phyloP scores from a whole-genome alignment of 2,888 invertebrate species.

The Gibbula magus region DNA sequence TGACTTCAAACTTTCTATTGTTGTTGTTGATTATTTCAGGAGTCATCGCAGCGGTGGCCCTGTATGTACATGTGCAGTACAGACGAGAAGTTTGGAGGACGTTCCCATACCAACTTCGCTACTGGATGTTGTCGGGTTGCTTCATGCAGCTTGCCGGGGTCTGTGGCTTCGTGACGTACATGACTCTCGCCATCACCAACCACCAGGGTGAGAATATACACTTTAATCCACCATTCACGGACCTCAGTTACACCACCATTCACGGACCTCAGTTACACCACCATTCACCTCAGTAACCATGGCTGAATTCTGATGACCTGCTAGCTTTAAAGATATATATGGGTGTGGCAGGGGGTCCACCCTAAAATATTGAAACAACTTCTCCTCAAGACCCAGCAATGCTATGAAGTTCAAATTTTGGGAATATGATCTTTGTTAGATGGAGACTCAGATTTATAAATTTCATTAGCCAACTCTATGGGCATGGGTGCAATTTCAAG shows the following conservation, averaged over 20 bases:
- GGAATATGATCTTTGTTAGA: too few species aligned
- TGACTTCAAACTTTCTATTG: too few species aligned
- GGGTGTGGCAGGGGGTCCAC: too few species aligned
- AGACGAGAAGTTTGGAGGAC: constrained; percentile 52
- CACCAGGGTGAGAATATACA: constrained; percentile 60
- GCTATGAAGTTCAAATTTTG: too few species aligned
- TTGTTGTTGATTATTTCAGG: too few species aligned
- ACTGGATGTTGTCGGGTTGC: constrained; percentile 65
- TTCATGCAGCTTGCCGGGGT: constrained; percentile 69
- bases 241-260: not conserved
- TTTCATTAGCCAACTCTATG: too few species aligned
- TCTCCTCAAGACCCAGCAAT: too few species aligned
- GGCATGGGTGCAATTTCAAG: too few species aligned
- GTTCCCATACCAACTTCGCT: constrained; percentile 46
- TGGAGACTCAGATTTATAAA: too few species aligned
- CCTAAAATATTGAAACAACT: too few species aligned
- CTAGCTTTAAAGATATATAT: too few species aligned
- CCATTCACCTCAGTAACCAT: not conserved
- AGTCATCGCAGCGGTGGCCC: constrained; percentile 60
- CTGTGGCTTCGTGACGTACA: constrained; percentile 68
- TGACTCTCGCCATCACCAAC: constrained; percentile 62
- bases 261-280: not conserved
- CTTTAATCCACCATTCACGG: not conserved
- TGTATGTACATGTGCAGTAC: constrained; percentile 63
- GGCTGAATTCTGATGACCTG: not conserved